Percentiles rank a stretch among this genome's conserved stretches.
phyloP scores from a whole-genome alignment of 2,113 vertebrate genomes.

The Periophthalmodon schlosseri region DNA sequence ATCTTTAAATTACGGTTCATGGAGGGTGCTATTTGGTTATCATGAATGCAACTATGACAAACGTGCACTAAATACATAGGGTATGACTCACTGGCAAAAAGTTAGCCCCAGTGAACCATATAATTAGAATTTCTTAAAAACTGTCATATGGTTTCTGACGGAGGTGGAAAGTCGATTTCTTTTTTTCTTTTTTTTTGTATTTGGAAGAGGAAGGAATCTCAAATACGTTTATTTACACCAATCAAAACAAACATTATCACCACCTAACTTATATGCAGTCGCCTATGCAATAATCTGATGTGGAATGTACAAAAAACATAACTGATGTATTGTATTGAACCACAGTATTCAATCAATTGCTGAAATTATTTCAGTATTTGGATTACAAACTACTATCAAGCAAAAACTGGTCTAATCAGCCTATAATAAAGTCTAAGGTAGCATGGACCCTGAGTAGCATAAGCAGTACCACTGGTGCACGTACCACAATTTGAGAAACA shows the following conservation, averaged over 20 bases:
- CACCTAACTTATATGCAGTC: not conserved
- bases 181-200: no score
- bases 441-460: no score
- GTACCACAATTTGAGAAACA: no score
- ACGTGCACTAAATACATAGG: conserved; percentile 38
- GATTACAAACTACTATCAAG: no score
- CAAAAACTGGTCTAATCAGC: no score
- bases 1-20: conserved; percentile 31
- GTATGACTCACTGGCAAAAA: conserved; percentile 36
- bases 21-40: conserved; percentile 12
- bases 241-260: not conserved
- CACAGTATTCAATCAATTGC: no score
- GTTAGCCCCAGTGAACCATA: not conserved
- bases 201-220: not conserved
- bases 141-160: not conserved
- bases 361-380: no score
- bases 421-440: no score
- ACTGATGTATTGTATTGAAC: no score
- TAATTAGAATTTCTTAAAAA: not conserved
- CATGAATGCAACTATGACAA: conserved; percentile 9
- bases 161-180: not conserved
- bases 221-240: not conserved
- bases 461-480: no score
- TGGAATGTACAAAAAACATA: no score
- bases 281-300: no score